These are phyloP conservation scores for Luehdorfia chinensis DNA, from an alignment of 1,140 invertebrate species.

Conservation along the genomic window DNA sequence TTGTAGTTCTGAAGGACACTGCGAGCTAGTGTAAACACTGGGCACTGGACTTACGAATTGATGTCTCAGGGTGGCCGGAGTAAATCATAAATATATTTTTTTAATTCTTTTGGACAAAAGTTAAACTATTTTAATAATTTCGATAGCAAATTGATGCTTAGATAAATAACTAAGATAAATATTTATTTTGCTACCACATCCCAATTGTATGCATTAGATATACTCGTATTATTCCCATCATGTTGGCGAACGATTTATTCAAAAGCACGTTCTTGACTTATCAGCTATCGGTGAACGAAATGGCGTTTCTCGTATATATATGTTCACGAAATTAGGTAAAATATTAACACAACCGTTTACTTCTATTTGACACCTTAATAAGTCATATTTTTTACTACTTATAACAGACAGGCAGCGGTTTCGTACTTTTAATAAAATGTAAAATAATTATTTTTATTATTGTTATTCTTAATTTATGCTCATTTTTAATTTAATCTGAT, in stretches of 20 bases:
- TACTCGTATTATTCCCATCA: conserved; percentile 11
- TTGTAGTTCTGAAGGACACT: too few relatives aligned
- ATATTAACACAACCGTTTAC: conserved; percentile 10
- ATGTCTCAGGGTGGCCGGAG: too few relatives aligned
- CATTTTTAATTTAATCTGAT: too few relatives aligned
- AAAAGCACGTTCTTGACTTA: conserved; percentile 18
- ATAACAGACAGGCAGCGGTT: too few relatives aligned
- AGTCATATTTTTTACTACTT: too few relatives aligned
- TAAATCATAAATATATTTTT: background rate
- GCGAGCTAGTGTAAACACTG: too few relatives aligned
- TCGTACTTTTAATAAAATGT: too few relatives aligned
- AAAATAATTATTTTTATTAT: too few relatives aligned
- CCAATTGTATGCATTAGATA: conserved; percentile 11
- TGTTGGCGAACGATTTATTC: conserved; percentile 16
- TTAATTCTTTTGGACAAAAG: background rate
- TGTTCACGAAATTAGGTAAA: conserved; percentile 17
- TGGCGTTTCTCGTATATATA: conserved; percentile 12
- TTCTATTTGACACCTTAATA: conserved; percentile 1
- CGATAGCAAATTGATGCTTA: background rate
- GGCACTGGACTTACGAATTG: too few relatives aligned
- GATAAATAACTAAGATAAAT: background rate
- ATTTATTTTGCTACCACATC: conserved; percentile 6
- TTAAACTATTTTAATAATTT: background rate
- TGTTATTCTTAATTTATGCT: too few relatives aligned
- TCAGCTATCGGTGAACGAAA: conserved; percentile 15